A percentile compares a stretch with the other conserved stretches of the same genome.
phyloP scores from a whole-genome alignment of 2,113 vertebrate species.

The Varanus komodoensis region DNA sequence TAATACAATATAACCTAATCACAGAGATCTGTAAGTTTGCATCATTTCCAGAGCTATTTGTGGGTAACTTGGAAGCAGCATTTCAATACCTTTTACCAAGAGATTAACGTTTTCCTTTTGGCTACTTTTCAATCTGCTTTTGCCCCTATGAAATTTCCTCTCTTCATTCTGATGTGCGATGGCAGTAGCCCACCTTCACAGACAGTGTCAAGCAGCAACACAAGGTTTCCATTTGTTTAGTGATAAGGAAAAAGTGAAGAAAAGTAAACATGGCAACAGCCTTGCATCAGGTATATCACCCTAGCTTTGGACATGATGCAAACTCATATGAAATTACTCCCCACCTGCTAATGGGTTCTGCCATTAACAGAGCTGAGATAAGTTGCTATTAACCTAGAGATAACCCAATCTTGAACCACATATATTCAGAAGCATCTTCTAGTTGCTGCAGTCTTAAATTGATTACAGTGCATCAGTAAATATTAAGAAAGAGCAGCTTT shows the following conservation, averaged over 20 bases:
- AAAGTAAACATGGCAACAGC: not conserved
- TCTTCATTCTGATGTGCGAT: not conserved
- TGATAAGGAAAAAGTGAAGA: not conserved
- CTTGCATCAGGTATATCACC: not conserved
- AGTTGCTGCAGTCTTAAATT: not conserved
- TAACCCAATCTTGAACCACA: not conserved
- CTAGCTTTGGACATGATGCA: not conserved
- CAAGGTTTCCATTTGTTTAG: not conserved
- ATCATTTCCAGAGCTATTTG: not conserved
- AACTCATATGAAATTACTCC: not conserved
- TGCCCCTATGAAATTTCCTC: not conserved
- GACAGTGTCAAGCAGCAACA: not conserved
- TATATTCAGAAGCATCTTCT: not conserved
- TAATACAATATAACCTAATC: not conserved
- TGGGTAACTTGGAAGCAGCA: not conserved
- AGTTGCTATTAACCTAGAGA: not conserved
- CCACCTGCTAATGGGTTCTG: not conserved
- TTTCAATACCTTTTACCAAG: not conserved
- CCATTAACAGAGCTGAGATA: not conserved
- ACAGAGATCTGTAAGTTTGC: not conserved
- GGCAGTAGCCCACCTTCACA: not conserved
- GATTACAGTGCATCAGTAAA: not conserved
- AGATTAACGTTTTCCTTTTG: not conserved
- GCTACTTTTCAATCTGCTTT: not conserved
- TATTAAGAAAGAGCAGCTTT: constrained; percentile 10